These are phyloP conservation scores for Epizoanthus scotinus DNA, from an alignment of 92 coral and sea anemone genomes.

Conservation along the genomic window DNA sequence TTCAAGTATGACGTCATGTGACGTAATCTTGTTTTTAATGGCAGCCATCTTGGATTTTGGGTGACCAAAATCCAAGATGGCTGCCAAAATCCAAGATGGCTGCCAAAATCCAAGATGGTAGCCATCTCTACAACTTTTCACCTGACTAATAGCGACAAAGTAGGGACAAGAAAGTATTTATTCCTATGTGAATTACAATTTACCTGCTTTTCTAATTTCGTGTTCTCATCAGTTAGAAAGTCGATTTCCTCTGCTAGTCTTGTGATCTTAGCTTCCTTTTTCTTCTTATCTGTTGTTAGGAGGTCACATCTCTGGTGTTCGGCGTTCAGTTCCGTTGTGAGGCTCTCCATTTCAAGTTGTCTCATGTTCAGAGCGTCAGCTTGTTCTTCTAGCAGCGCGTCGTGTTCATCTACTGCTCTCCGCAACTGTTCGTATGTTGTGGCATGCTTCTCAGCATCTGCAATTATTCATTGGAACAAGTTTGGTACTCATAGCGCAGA, in stretches of 20 bases:
- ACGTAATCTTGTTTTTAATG: too few species aligned
- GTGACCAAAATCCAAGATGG: too few species aligned
- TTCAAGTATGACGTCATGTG: too few species aligned
- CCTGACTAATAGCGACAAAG: too few species aligned
- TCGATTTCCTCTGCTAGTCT: conserved; percentile 56
- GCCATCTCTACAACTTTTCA: too few species aligned
- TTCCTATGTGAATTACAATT: not conserved
- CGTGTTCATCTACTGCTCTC: conserved; percentile 61
- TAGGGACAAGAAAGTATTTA: too few species aligned
- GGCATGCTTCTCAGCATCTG: conserved; percentile 60
- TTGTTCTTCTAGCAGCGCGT: conserved; percentile 58
- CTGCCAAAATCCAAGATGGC: too few species aligned
- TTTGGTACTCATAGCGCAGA: too few species aligned
- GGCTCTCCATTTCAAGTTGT: conserved; percentile 64
- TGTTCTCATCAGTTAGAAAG: conserved; percentile 45
- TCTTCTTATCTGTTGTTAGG: conserved; percentile 36
- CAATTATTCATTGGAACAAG: not conserved
- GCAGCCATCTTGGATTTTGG: too few species aligned
- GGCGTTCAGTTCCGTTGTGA: conserved; percentile 44
- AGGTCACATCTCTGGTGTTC: conserved; percentile 43
- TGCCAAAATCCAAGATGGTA: too few species aligned
- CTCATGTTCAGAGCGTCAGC: conserved; percentile 62
- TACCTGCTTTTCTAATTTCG: conserved; percentile 50
- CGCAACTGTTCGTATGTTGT: conserved; percentile 39
- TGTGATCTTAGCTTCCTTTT: conserved; percentile 43